A percentile compares a stretch with the other conserved stretches of the same genome.
phyloP scores from a whole-genome alignment of 1,140 invertebrate species.

The Bombus breviceps region DNA sequence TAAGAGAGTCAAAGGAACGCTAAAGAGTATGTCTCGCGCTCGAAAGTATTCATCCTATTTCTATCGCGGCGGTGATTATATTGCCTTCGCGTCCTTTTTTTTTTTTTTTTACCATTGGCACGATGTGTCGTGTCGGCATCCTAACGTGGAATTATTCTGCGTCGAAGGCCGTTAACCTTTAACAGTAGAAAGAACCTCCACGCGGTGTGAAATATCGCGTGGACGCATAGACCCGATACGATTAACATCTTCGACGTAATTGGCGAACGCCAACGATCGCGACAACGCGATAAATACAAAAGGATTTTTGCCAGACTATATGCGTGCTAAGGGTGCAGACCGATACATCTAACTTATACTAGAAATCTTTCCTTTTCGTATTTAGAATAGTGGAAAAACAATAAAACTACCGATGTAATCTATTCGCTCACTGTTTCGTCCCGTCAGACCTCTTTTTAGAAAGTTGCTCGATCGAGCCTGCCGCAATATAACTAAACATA shows the following conservation, averaged over 20 bases:
- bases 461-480: too few relatives aligned
- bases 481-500: too few relatives aligned
- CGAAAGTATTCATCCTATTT: slow-evolving; percentile 60
- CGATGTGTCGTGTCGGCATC: slow-evolving; percentile 29
- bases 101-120: too few relatives aligned
- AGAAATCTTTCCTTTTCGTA: neutral
- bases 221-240: slow-evolving; percentile 37
- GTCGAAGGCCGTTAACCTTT: slow-evolving; percentile 46
- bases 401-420: too few relatives aligned
- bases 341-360: neutral
- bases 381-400: neutral
- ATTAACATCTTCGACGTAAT: slow-evolving; percentile 37
- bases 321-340: neutral
- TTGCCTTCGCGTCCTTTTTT: slow-evolving; percentile 48
- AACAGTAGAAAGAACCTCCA: slow-evolving; percentile 25
- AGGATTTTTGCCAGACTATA: neutral
- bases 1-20: slow-evolving; percentile 42
- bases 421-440: too few relatives aligned
- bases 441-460: too few relatives aligned
- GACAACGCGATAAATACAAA: neutral
- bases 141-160: slow-evolving; percentile 65
- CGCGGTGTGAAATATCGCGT: slow-evolving; percentile 16
- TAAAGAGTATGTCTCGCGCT: slow-evolving; percentile 40
- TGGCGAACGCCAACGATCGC: slow-evolving; percentile 14
- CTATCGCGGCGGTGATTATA: slow-evolving; percentile 61